Percentiles rank a stretch among this genome's conserved stretches.
phyloP scores from a whole-genome alignment of 2,797 vertebrate species.

The Sebastolobus altivelis region DNA sequence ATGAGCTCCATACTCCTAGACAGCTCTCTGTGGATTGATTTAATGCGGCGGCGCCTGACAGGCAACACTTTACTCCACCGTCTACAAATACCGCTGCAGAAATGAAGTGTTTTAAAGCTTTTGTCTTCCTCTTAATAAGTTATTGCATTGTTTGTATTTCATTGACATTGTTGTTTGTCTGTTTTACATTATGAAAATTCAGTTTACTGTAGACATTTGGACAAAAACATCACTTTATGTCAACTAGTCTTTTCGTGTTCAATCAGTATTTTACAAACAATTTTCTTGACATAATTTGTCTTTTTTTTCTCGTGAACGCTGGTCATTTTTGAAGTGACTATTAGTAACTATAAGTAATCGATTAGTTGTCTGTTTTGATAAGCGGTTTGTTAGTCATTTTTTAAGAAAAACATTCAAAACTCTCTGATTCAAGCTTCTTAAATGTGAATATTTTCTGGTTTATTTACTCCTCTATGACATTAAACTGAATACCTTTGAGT shows the following conservation, averaged over 20 bases:
- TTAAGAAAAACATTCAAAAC: too few species aligned
- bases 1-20: conserved; percentile 63
- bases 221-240: not conserved
- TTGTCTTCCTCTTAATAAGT: not conserved
- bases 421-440: too few species aligned
- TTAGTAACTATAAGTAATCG: too few species aligned
- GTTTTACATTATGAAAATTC: not conserved
- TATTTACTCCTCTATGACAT: too few species aligned
- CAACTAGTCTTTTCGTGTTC: not conserved
- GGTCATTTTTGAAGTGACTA: not conserved
- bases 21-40: conserved; percentile 53
- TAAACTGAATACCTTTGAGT: too few species aligned
- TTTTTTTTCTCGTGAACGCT: not conserved
- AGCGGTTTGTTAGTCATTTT: too few species aligned
- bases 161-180: not conserved
- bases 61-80: not conserved
- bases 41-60: conserved; percentile 29
- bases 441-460: too few species aligned
- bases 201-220: not conserved
- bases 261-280: not conserved
- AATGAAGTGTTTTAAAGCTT: not conserved
- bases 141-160: not conserved
- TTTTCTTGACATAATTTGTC: not conserved
- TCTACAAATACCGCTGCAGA: conserved; percentile 13
- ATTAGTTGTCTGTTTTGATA: too few species aligned